Evolutionary conservation across 2,888 invertebrate species (phyloP).

Genomic region (Stenodera caucasica): DNA sequence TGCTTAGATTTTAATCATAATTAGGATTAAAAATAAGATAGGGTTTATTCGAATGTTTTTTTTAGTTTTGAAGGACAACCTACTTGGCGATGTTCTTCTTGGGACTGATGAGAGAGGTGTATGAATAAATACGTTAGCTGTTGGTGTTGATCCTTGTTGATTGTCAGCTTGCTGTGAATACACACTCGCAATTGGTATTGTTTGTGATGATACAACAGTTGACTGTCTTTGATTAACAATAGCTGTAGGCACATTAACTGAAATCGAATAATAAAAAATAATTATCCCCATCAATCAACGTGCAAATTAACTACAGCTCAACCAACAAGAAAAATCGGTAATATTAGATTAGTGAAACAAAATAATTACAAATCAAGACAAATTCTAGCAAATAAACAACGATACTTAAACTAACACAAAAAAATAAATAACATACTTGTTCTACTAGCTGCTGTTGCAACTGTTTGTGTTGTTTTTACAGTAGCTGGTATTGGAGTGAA

Average conservation of each 20-base stretch:
- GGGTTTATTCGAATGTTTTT: no score
- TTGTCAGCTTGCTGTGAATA: slow-evolving; percentile 47
- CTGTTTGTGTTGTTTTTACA: slow-evolving; percentile 43
- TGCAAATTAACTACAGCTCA: slow-evolving; percentile 24
- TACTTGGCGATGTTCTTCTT: slow-evolving; percentile 49
- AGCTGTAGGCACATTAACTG: slow-evolving; percentile 50
- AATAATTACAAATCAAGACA: neutral
- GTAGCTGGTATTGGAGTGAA: slow-evolving; percentile 50
- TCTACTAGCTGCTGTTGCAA: slow-evolving; percentile 43
- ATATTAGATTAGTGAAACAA: neutral
- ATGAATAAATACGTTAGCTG: slow-evolving; percentile 52
- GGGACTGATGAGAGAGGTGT: slow-evolving; percentile 45
- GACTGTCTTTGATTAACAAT: slow-evolving; percentile 51
- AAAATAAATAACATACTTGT: slow-evolving; percentile 48
- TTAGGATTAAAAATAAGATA: no score
- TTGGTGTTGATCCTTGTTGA: slow-evolving; percentile 40
- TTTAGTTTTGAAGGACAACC: slow-evolving; percentile 26
- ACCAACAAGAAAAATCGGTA: slow-evolving; percentile 14
- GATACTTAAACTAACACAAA: no score
- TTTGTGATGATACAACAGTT: slow-evolving; percentile 48
- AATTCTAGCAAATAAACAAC: neutral
- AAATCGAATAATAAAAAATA: slow-evolving; percentile 34
- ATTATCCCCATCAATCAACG: slow-evolving; percentile 11
- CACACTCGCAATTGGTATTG: slow-evolving; percentile 54
- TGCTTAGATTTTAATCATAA: no score